Evolutionary conservation across 2,113 vertebrate genomes (phyloP).

Genomic region (Nesoenas mayeri): DNA sequence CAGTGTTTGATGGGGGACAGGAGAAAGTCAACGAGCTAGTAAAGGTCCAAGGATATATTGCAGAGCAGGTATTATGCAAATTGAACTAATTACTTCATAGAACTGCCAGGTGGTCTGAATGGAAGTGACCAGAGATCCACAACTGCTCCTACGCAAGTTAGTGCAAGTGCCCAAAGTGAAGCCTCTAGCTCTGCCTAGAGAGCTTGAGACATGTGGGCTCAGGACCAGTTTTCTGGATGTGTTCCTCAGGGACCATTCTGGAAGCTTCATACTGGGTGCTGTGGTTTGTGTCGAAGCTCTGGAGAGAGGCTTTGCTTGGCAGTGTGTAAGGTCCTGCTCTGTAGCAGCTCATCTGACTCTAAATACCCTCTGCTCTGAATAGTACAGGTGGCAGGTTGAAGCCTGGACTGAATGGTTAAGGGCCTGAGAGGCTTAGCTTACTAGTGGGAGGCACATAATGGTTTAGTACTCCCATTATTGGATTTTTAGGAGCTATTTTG

Average conservation of each 20-base stretch:
- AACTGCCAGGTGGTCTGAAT: neutral
- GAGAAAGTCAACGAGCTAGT: neutral
- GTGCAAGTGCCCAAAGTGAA: fast-evolving
- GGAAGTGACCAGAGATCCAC: neutral
- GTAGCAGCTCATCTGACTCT: neutral
- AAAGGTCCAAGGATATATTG: neutral
- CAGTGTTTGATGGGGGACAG: neutral
- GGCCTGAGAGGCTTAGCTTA: neutral
- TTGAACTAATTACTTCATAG: neutral
- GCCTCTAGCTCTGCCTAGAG: neutral
- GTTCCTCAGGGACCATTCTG: neutral
- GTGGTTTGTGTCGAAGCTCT: neutral
- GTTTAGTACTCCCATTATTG: neutral
- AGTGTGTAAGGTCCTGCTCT: neutral
- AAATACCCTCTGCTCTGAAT: neutral
- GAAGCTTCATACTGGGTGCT: neutral
- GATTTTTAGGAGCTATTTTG: neutral
- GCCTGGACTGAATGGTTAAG: neutral
- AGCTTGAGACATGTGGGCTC: neutral
- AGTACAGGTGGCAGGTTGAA: neutral
- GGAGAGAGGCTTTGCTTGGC: neutral
- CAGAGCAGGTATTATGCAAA: neutral
- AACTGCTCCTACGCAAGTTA: neutral
- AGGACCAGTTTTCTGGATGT: fast-evolving
- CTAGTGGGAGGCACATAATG: neutral